Percentiles rank a stretch among this genome's conserved stretches.
phyloP scores from a whole-genome alignment of 2,113 vertebrate species.

The Tetrao urogallus region DNA sequence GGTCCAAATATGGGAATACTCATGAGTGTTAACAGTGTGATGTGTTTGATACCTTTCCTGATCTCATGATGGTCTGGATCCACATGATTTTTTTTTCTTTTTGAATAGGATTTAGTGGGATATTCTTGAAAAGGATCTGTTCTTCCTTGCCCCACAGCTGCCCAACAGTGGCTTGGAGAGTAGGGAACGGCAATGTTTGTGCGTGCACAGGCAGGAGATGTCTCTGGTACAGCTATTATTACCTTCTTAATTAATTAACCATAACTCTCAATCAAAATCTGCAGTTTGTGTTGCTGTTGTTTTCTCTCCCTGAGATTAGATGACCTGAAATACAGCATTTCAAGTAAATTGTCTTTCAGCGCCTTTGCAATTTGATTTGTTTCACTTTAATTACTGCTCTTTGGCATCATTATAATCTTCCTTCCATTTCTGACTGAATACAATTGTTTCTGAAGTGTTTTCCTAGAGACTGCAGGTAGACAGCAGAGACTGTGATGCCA shows the following conservation, averaged over 20 bases:
- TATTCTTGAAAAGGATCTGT: not conserved
- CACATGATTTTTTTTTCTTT: not conserved
- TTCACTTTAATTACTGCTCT: conserved; percentile 21
- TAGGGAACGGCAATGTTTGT: not conserved
- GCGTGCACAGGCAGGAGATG: not conserved
- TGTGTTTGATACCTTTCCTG: not conserved
- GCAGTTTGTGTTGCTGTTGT: not conserved
- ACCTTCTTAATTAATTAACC: conserved; percentile 34
- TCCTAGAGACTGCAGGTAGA: not conserved
- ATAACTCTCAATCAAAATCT: conserved; percentile 12
- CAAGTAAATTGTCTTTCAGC: conserved; percentile 17
- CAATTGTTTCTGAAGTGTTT: not conserved
- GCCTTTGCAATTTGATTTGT: conserved; percentile 16
- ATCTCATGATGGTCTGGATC: not conserved
- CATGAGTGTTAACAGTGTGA: not conserved
- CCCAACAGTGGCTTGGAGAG: not conserved
- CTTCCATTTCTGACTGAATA: not conserved
- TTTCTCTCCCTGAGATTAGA: not conserved
- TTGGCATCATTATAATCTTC: not conserved
- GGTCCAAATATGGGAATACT: not conserved
- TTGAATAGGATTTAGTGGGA: not conserved
- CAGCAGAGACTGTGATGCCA: not conserved
- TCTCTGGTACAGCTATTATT: conserved; percentile 21
- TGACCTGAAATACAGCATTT: not conserved
- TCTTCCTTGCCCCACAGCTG: not conserved